These are phyloP conservation scores for Coecobrya sp. DNA, from an alignment of 2,888 invertebrate species.

Conservation along the genomic window DNA sequence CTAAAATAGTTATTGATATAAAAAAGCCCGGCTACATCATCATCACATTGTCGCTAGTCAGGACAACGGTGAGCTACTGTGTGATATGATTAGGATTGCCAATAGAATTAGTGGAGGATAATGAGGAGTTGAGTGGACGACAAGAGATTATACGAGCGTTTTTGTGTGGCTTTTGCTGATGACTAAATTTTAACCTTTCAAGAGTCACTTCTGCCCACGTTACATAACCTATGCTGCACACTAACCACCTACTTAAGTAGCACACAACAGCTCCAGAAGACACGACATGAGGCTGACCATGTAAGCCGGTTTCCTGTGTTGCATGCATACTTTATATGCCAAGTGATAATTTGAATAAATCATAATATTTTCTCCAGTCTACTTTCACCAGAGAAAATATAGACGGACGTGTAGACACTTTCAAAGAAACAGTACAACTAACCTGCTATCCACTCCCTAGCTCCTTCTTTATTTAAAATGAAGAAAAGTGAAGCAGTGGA, in stretches of 20 bases:
- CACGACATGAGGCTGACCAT: no score
- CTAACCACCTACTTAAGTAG: conserved; percentile 25
- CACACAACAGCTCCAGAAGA: not conserved
- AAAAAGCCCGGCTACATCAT: not conserved
- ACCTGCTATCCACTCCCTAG: conserved; percentile 34
- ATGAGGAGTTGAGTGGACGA: conserved; percentile 59
- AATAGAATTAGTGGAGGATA: not conserved
- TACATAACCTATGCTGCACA: not conserved
- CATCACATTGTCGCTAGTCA: not conserved
- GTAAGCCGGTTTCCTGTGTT: not conserved
- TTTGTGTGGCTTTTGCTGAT: conserved; percentile 9
- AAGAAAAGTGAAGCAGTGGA: conserved; percentile 2
- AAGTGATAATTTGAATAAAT: conserved; percentile 50
- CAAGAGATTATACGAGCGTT: conserved; percentile 46
- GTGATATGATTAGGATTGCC: conserved; percentile 51
- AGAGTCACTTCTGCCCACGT: not conserved
- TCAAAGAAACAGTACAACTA: conserved; percentile 37
- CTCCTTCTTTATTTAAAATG: conserved; percentile 66
- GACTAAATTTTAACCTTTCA: conserved; percentile 70
- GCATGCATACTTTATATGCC: not conserved
- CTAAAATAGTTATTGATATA: not conserved
- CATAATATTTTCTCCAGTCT: not conserved
- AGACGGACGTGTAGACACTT: conserved; percentile 8
- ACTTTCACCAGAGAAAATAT: not conserved
- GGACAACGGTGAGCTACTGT: not conserved